Conservation (phyloP, 2,888 invertebrate species). For the Apamea sordens region DNA sequence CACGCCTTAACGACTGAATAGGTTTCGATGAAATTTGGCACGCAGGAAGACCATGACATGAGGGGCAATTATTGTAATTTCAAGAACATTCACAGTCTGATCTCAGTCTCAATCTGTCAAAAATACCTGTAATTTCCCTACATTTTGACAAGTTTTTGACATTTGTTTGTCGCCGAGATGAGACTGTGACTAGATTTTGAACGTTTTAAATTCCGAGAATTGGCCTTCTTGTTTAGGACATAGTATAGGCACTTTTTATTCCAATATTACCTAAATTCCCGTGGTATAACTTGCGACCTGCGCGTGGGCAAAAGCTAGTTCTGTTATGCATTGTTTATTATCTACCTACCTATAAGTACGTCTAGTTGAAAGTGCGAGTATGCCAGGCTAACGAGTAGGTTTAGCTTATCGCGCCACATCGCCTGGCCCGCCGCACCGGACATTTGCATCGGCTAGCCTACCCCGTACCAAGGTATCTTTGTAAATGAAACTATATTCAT, state of each 20-base stretch:
- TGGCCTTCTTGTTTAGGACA: neutral
- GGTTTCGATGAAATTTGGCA: neutral
- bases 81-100: too few relatives aligned
- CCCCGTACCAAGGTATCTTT: conserved; percentile 42
- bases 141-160: too few relatives aligned
- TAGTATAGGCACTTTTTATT: neutral
- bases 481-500: conserved; percentile 10
- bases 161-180: too few relatives aligned
- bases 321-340: neutral
- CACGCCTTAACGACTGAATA: neutral
- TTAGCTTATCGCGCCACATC: conserved; percentile 35
- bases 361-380: conserved; percentile 60
- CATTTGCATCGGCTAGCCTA: conserved; percentile 51
- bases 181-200: too few relatives aligned
- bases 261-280: neutral
- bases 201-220: too few relatives aligned
- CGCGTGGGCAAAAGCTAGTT: too few relatives aligned
- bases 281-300: too few relatives aligned
- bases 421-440: conserved; percentile 17
- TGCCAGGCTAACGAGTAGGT: conserved; percentile 35
- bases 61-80: too few relatives aligned
- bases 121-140: too few relatives aligned
- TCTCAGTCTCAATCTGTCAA: too few relatives aligned
- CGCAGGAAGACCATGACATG: neutral
- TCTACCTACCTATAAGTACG: neutral